phyloP scores from a whole-genome alignment of 2,888 invertebrate genomes.

The Alloscopus bannaensis region DNA sequence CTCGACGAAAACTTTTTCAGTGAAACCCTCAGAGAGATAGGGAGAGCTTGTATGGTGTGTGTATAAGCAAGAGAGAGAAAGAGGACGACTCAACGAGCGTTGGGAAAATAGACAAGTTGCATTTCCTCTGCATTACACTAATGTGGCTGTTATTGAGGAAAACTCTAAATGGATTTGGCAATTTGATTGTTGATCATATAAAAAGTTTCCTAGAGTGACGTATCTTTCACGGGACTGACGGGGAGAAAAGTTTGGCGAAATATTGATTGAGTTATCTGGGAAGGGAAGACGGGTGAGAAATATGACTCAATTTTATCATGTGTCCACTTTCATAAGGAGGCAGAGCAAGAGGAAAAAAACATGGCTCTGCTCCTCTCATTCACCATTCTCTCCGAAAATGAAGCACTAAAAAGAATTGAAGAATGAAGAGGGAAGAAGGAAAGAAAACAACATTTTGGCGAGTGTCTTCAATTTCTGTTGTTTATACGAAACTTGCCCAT shows the following conservation, averaged over 20 bases:
- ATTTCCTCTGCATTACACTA: constrained; percentile 18
- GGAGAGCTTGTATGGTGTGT: too few species aligned
- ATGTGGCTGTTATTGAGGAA: constrained; percentile 14
- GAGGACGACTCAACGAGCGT: too few species aligned
- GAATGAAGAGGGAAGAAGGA: neutral
- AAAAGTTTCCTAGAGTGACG: constrained; percentile 22
- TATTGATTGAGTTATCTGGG: constrained; percentile 35
- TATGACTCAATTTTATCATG: constrained; percentile 30
- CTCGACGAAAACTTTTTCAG: too few species aligned
- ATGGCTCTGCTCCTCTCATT: too few species aligned
- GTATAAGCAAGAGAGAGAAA: too few species aligned
- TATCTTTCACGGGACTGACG: constrained; percentile 1
- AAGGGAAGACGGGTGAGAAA: constrained; percentile 15
- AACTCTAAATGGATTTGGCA: constrained; percentile 36
- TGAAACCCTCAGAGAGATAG: too few species aligned
- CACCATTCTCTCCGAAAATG: too few species aligned
- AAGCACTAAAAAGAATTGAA: too few species aligned
- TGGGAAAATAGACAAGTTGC: neutral
- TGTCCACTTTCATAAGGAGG: constrained; percentile 16
- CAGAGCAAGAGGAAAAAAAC: constrained; percentile 16
- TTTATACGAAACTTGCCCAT: neutral
- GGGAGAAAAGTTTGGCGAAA: constrained; percentile 27
- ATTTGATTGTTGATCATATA: constrained; percentile 44
- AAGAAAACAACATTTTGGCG: constrained; percentile 4
- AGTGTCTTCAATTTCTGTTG: constrained; percentile 9